Evolutionary conservation across 2,888 invertebrate genomes (phyloP).

Genomic region (Lepidocyrtinus sp.): DNA sequence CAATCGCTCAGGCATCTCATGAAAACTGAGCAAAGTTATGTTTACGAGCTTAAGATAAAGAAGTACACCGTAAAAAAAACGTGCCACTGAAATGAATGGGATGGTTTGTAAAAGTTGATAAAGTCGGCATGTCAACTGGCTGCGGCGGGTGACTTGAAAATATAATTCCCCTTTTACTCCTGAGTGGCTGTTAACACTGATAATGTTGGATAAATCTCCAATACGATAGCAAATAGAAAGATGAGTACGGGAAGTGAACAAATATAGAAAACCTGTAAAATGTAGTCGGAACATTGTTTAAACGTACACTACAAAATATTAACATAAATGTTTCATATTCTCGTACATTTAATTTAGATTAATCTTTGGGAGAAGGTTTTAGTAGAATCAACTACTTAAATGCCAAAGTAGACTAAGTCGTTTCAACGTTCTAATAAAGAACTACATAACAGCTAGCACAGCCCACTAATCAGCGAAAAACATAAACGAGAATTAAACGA

Average conservation of each 20-base stretch:
- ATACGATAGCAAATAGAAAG: conserved; percentile 67
- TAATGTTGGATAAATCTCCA: conserved; percentile 67
- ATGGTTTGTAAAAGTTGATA: no score
- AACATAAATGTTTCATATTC: neutral
- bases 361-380: neutral
- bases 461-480: conserved; percentile 36
- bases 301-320: no score
- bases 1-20: neutral
- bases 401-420: neutral
- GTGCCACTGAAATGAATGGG: no score
- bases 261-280: conserved; percentile 69
- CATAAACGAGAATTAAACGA: conserved; percentile 41
- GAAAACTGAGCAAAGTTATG: no score
- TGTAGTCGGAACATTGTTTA: conserved; percentile 33
- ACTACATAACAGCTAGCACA: no score
- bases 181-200: conserved; percentile 66
- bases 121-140: no score
- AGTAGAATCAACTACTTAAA: no score
- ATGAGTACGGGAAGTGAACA: conserved; percentile 69
- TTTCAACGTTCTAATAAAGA: no score
- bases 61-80: no score
- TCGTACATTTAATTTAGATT: neutral
- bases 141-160: no score
- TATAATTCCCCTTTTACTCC: conserved; percentile 46
- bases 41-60: no score